Percentiles rank a stretch among this genome's conserved stretches.
phyloP scores from a whole-genome alignment of 1,140 invertebrate species.

The Euglossa dilemma region DNA sequence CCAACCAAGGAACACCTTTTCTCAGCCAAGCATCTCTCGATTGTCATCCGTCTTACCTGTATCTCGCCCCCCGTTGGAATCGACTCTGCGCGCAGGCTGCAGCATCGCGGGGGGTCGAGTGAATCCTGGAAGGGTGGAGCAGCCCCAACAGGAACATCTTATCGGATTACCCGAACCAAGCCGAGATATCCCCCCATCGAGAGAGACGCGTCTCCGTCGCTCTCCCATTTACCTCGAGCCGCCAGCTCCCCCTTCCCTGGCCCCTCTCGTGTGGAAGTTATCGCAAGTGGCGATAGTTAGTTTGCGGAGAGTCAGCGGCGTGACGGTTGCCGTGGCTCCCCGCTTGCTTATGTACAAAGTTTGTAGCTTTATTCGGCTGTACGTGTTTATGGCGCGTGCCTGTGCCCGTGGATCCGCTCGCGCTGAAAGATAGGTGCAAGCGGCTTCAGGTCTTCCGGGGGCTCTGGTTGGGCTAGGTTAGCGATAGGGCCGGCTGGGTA shows the following conservation, averaged over 20 bases:
- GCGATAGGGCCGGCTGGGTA: neutral
- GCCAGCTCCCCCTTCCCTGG: neutral
- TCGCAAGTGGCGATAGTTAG: slow-evolving; percentile 78
- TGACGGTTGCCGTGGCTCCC: slow-evolving; percentile 46
- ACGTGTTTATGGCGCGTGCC: slow-evolving; percentile 44
- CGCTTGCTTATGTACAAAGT: slow-evolving; percentile 56
- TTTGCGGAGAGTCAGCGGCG: slow-evolving; percentile 71
- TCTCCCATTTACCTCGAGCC: slow-evolving; percentile 16
- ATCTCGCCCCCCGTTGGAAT: neutral
- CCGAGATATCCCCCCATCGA: slow-evolving; percentile 34
- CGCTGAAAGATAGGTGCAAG: neutral
- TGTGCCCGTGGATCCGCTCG: neutral
- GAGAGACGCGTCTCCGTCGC: slow-evolving; percentile 28
- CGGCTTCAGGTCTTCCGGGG: neutral
- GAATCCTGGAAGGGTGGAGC: slow-evolving; percentile 31
- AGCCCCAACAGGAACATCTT: slow-evolving; percentile 71
- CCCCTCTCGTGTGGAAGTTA: slow-evolving; percentile 65
- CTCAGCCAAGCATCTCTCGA: no score
- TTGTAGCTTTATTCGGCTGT: slow-evolving; percentile 51
- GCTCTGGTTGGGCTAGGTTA: neutral
- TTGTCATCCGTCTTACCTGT: slow-evolving; percentile 12
- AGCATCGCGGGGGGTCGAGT: slow-evolving; percentile 4
- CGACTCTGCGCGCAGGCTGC: neutral
- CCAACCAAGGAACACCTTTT: neutral
- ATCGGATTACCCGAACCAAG: slow-evolving; percentile 75